Evolutionary conservation across 2,888 invertebrate genomes (phyloP), one percentile per base, ranked within the genome.

Genomic region (Colletes collaris): DNA sequence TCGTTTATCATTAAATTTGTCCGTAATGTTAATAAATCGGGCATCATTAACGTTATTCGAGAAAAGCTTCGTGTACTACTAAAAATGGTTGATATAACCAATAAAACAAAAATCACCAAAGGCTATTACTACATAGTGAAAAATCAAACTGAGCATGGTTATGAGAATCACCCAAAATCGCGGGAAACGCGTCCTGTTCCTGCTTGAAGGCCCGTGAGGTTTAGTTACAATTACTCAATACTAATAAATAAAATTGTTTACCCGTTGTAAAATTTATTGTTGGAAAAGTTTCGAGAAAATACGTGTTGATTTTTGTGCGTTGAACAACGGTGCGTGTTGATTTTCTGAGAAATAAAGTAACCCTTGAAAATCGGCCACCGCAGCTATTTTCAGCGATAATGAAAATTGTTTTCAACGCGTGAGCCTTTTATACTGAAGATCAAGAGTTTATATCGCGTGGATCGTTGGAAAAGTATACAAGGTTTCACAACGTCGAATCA

Each of bases 141-240:
- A 83, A 83, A 37, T 67, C 16, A 76, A 73, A 55, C 44, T 46
- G 16, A 73, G 59, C 67, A 64, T 72, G 66, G 72, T 63, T 76
- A 78, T 82, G 79, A 75, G 78, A 66, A 85, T 85, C 65, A 83
- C 76, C 85, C 83, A 83, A 91, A 91, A 88, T 90, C 91, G 91
- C 91, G 91, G 91, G 91, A 91, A 91, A 91, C 88, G 89, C 89
- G 79, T 88, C 83, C 86, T 83, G 80, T 84, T 81, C 78, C 79
- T 84, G 49, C 8, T 70, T 49, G 67, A 52, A 68, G 78, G 7
- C 59, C 64, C 66, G 82, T 72, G 71, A 71, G 79, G 76, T 76
- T 66, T 55, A 55, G 59, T 65, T 69, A 11, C 49, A 72, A 76
- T 76, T 71, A 50, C 5, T 63, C 75, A 63, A 76, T 83, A 76